Evolutionary conservation across 2,113 vertebrate species (phyloP), one percentile per base, ranked within the genome.

Genomic region (Galbula dea): DNA sequence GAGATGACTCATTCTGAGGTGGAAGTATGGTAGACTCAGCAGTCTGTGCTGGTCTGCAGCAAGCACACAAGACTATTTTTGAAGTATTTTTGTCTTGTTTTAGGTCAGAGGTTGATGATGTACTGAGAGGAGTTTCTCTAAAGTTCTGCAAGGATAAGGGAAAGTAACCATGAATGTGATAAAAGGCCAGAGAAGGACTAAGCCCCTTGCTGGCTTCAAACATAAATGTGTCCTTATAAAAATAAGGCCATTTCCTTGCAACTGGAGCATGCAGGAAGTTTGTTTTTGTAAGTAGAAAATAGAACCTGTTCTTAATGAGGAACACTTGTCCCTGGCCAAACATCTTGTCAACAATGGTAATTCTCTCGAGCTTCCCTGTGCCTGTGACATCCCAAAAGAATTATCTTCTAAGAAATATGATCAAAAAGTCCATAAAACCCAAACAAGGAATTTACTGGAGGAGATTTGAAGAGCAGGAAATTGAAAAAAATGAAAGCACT

Each of bases 201-300:
- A 89, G 54, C 37, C 66, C 41, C 77, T 36, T 87, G 59, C 88
- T 79, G 87, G 45, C 74, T 95, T 95, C 86, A 92, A 94, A 86
- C 76, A 63, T 65, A 91, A 87, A 89, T 0, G 0, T 52, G 41
- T 86, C 52, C 80, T 73, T 94, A 73, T 93, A 86, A 95, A 97
- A 95, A 94, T 79, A 94, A 86, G 54, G 30, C 85, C 43, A 73
- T 83, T 95, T 93, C 87, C 81, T 90, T 95, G 83, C 89, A 94
- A 95, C 73, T 89, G 69, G 90, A 94, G 83, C 10, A 1, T 75
- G 45, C 83, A 94, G 96, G 87, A 95, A 88, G 94, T 91, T 96
- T 97, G 59, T 87, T 96, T 96, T 95, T 91, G 85, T 83, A 94
- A 95, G 93, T 30, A 93, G 92, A 95, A 95, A 94, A 93, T 41